These are phyloP conservation scores for Sarcophaga subvicina DNA, from an alignment of 2,888 invertebrate genomes.

Conservation along the genomic window DNA sequence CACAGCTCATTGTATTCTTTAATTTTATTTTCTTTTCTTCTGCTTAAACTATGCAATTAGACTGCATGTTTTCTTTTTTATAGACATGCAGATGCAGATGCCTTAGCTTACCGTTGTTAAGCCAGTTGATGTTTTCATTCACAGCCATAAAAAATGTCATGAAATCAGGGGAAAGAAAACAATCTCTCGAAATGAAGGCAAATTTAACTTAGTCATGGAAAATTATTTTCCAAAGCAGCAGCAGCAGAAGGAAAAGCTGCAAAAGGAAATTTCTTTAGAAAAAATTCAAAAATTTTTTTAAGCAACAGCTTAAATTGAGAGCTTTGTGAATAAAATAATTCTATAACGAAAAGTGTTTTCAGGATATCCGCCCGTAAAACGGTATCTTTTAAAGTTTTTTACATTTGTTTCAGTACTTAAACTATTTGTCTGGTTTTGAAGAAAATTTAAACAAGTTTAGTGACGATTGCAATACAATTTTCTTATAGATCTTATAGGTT, in stretches of 20 bases:
- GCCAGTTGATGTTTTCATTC: conserved; percentile 55
- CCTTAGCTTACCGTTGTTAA: background rate
- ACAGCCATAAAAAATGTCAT: conserved; percentile 13
- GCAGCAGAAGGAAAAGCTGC: background rate
- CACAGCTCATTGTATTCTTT: conserved; percentile 26
- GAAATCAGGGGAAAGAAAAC: background rate
- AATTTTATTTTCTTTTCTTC: conserved; percentile 8
- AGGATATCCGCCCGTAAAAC: too few relatives aligned
- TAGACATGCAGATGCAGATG: conserved; percentile 36
- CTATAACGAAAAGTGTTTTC: too few relatives aligned
- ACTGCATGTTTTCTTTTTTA: conserved; percentile 42
- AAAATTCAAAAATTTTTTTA: too few relatives aligned
- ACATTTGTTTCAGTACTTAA: too few relatives aligned
- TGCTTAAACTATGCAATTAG: conserved; percentile 61
- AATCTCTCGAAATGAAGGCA: background rate
- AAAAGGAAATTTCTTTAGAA: too few relatives aligned
- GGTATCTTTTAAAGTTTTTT: too few relatives aligned
- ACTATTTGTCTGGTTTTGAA: too few relatives aligned
- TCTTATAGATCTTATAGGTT: too few relatives aligned
- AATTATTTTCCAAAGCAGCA: background rate
- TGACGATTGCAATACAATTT: too few relatives aligned
- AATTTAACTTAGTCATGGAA: background rate
- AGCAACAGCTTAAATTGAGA: too few relatives aligned
- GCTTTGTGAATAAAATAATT: too few relatives aligned
- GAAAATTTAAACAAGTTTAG: too few relatives aligned